Evolutionary conservation across 1,140 invertebrate species (phyloP).

Genomic region (Penaeus japonicus): DNA sequence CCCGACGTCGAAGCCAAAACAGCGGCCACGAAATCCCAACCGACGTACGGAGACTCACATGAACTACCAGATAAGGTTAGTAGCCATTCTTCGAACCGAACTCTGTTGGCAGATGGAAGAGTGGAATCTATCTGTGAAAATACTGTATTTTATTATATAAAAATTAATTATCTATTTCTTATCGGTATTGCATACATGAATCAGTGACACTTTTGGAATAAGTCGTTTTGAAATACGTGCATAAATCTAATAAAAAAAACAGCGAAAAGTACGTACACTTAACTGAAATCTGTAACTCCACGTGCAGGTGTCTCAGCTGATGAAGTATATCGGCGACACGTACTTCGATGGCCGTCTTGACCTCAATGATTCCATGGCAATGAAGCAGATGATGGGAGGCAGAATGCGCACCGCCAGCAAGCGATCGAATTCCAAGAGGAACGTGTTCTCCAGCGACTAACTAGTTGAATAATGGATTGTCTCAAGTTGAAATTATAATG

Average conservation of each 20-base stretch:
- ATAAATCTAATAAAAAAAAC: neutral
- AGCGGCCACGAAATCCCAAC: neutral
- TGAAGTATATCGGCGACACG: conserved; percentile 65
- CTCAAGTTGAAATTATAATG: no score
- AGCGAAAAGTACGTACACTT: neutral
- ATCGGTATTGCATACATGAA: no score
- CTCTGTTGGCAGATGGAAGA: neutral
- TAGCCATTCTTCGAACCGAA: neutral
- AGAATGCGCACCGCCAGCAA: neutral
- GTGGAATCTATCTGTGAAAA: neutral
- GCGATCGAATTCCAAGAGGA: no score
- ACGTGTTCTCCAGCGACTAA: neutral
- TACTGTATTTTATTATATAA: no score
- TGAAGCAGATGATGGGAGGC: conserved; percentile 30
- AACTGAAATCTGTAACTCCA: conserved; percentile 61
- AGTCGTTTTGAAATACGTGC: neutral
- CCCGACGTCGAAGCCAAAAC: neutral
- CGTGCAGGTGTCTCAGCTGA: conserved; percentile 64
- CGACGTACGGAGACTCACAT: neutral
- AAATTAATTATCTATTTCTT: no score
- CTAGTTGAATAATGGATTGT: no score
- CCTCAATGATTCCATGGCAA: conserved; percentile 59
- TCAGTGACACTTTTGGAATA: no score
- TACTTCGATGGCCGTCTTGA: conserved; percentile 64
- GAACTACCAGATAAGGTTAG: conserved; percentile 43